Evolutionary conservation across 2,888 invertebrate species (phyloP).

Genomic region (Stenodema calcarata): DNA sequence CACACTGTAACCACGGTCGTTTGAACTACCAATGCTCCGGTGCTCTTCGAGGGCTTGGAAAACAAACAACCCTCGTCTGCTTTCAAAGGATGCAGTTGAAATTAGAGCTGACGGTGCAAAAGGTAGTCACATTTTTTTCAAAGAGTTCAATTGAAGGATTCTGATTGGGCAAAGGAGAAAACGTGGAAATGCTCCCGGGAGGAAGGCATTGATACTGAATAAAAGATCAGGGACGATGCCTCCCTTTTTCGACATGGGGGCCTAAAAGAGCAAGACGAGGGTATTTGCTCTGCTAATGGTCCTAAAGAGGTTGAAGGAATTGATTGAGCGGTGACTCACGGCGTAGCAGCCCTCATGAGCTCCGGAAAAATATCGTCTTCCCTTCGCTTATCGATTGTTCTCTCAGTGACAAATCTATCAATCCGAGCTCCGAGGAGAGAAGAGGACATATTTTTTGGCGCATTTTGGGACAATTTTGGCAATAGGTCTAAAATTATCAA

Average conservation of each 20-base stretch:
- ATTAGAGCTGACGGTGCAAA: background rate
- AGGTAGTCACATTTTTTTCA: background rate
- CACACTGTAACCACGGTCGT: too few relatives aligned
- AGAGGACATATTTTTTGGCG: too few relatives aligned
- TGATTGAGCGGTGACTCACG: constrained; percentile 43
- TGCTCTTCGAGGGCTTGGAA: background rate
- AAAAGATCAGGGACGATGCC: constrained; percentile 17
- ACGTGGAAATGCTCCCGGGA: background rate
- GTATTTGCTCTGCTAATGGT: constrained; percentile 45
- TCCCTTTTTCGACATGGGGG: background rate
- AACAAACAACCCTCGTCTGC: background rate
- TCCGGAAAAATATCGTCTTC: background rate
- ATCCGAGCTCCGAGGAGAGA: too few relatives aligned
- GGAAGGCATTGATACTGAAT: constrained; percentile 33
- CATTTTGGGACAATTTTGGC: too few relatives aligned
- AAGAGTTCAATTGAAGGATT: background rate
- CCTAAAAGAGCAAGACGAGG: background rate
- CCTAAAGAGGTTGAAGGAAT: constrained; percentile 9
- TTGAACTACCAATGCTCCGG: too few relatives aligned
- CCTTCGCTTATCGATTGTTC: background rate
- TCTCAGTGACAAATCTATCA: too few relatives aligned
- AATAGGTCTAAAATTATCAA: too few relatives aligned
- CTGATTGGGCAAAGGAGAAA: constrained; percentile 19
- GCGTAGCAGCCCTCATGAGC: background rate
- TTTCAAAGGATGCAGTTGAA: background rate